A percentile compares a stretch with the other conserved stretches of the same genome.
These are phyloP conservation scores for Rhinoderma darwinii DNA, from an alignment of 2,113 vertebrate genomes.

Conservation along the genomic window DNA sequence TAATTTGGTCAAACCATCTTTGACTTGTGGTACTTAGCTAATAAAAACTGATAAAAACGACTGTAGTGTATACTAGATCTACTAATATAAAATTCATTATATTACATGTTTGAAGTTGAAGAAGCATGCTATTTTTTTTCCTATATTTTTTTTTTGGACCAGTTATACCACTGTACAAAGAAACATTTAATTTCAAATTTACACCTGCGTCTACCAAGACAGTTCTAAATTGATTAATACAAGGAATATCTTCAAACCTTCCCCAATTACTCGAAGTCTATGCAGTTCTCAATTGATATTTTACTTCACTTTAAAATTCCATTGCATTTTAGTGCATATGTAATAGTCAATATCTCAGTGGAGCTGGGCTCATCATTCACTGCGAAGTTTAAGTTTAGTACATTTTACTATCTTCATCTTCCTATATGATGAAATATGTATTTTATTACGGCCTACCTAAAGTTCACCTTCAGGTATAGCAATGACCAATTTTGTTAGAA, in stretches of 20 bases:
- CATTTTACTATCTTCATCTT: background rate
- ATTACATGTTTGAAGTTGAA: no score
- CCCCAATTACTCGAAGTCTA: background rate
- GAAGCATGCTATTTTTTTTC: no score
- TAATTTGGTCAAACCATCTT: no score
- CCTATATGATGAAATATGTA: slow-evolving; percentile 27
- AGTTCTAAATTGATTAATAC: background rate
- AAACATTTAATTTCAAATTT: background rate
- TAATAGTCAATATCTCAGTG: slow-evolving; percentile 9
- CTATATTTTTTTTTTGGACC: background rate
- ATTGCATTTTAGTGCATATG: slow-evolving; percentile 38
- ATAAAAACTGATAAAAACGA: no score
- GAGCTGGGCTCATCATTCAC: background rate
- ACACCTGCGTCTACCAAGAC: background rate
- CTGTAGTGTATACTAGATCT: no score
- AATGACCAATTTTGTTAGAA: background rate
- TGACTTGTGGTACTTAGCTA: no score
- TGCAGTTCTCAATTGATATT: slow-evolving; percentile 16
- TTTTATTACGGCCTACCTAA: slow-evolving; percentile 17
- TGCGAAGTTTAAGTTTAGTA: background rate
- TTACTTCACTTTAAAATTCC: slow-evolving; percentile 39
- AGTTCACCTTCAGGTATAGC: slow-evolving; percentile 8
- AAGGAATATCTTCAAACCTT: background rate
- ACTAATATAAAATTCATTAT: no score
- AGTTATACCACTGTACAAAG: background rate